Percentiles rank a stretch among this genome's conserved stretches.
Evolutionary conservation across 53 echinoderm and acorn worm species (phyloP).

Genomic region (Mesocentrotus franciscanus): DNA sequence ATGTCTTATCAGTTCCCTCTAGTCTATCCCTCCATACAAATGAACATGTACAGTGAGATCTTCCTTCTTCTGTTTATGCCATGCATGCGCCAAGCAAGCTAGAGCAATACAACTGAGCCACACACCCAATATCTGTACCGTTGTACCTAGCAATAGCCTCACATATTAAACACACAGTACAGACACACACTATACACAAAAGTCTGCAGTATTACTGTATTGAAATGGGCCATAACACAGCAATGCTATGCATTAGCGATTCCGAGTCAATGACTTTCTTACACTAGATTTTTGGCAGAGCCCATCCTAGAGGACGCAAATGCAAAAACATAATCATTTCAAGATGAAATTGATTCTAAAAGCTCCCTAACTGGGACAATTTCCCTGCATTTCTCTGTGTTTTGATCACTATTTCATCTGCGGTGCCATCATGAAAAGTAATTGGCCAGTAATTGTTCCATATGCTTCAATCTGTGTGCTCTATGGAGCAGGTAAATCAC

Average conservation of each 20-base stretch:
- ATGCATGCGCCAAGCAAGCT: neutral
- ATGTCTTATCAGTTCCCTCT: neutral
- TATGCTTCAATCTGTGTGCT: constrained; percentile 14
- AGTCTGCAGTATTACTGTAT: neutral
- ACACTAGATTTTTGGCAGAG: neutral
- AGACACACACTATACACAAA: neutral
- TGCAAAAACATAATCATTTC: neutral
- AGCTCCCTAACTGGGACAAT: neutral
- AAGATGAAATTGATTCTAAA: neutral
- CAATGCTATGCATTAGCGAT: neutral
- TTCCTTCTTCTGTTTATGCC: constrained; percentile 11
- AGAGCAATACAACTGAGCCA: neutral
- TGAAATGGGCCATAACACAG: neutral
- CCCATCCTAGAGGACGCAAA: neutral
- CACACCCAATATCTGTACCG: neutral
- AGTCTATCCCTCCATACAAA: neutral
- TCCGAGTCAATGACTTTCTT: neutral
- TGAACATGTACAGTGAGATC: neutral
- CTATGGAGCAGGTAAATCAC: neutral
- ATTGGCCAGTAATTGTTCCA: neutral
- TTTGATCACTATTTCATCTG: constrained; percentile 23
- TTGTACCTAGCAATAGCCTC: neutral
- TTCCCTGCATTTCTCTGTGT: neutral
- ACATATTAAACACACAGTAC: neutral
- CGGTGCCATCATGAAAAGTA: neutral